Evolutionary conservation across 1,140 invertebrate genomes (phyloP).

Genomic region (Heliconius himera): DNA sequence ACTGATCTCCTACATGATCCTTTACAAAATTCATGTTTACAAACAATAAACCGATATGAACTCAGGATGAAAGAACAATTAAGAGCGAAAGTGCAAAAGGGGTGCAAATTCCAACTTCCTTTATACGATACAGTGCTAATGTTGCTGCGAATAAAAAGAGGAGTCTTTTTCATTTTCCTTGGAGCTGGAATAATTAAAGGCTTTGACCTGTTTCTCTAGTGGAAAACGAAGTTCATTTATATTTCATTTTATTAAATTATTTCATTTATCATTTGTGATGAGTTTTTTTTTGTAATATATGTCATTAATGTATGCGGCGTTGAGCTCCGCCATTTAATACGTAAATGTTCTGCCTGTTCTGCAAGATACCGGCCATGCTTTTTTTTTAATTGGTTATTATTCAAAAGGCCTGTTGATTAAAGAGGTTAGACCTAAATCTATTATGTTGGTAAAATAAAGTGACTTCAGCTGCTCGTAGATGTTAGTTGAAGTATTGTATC

Average conservation of each 20-base stretch:
- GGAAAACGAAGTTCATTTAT: not conserved
- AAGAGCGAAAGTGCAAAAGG: not conserved
- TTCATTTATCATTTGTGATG: not conserved
- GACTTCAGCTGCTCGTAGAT: too few relatives aligned
- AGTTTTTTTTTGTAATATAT: too few relatives aligned
- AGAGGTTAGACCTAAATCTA: not conserved
- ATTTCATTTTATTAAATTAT: not conserved
- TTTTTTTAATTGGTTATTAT: not conserved
- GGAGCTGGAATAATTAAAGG: constrained; percentile 21
- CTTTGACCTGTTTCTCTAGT: not conserved
- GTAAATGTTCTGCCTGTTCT: not conserved
- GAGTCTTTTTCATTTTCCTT: constrained; percentile 23
- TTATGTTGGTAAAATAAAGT: too few relatives aligned
- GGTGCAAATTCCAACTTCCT: not conserved
- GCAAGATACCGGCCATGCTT: too few relatives aligned
- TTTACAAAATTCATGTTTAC: not conserved
- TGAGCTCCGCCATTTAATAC: too few relatives aligned
- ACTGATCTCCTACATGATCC: too few relatives aligned
- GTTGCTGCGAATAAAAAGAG: constrained; percentile 3
- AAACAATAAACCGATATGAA: not conserved
- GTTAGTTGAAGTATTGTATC: too few relatives aligned
- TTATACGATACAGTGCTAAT: constrained; percentile 18
- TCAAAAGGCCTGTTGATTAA: not conserved
- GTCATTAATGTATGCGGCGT: too few relatives aligned
- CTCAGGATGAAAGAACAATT: not conserved